Conservation (phyloP, 2,113 vertebrate genomes). For the Apaloderma vittatum region DNA sequence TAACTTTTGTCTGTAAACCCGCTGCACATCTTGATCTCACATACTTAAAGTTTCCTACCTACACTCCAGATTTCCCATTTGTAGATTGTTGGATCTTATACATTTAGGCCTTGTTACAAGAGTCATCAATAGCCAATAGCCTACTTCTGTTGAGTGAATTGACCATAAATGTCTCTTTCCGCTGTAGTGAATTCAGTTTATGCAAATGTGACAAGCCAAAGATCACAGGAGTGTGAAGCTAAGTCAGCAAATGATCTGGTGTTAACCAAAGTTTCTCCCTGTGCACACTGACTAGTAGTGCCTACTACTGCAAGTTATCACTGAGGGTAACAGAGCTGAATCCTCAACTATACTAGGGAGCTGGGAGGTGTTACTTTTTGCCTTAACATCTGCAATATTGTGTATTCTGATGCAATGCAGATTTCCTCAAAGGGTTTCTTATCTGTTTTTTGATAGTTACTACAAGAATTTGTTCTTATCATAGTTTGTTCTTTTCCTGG, state of each 20-base stretch:
- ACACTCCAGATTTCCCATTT: background rate
- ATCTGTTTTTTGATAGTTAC: conserved; percentile 5
- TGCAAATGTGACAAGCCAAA: conserved; percentile 61
- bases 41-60: background rate
- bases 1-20: background rate
- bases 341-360: background rate
- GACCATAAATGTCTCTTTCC: conserved; percentile 5
- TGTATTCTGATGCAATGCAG: background rate
- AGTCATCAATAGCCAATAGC: background rate
- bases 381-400: background rate
- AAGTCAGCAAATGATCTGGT: conserved; percentile 12
- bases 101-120: background rate
- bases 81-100: background rate
- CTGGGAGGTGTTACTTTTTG: background rate
- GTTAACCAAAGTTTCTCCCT: conserved; percentile 14
- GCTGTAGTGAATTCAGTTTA: conserved; percentile 23
- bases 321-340: background rate
- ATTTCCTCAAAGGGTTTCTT: background rate
- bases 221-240: conserved; percentile 45
- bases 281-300: conserved; percentile 70
- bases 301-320: conserved; percentile 72
- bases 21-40: background rate
- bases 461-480: background rate
- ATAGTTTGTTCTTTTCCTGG: background rate
- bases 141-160: background rate